Percentiles rank a stretch among this genome's conserved stretches.
These are phyloP conservation scores for Spizella passerina DNA, from an alignment of 2,797 vertebrate genomes.

Conservation along the genomic window DNA sequence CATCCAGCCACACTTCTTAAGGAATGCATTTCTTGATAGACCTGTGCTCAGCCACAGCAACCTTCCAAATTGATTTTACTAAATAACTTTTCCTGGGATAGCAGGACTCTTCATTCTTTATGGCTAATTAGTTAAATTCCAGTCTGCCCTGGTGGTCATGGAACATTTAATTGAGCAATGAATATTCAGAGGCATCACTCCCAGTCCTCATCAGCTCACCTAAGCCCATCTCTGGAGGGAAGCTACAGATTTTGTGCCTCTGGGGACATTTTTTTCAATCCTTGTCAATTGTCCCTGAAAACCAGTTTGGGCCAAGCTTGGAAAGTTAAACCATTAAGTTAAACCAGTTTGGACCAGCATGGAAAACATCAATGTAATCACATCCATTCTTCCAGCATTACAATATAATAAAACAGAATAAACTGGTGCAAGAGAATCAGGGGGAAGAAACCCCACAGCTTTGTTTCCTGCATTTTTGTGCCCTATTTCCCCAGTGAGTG, in stretches of 20 bases:
- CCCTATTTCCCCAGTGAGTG: not conserved
- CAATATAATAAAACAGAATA: not conserved
- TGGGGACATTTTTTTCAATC: not conserved
- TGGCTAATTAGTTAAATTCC: not conserved
- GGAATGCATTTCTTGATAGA: not conserved
- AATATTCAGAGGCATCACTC: not conserved
- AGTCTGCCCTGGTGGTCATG: not conserved
- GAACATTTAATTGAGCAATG: not conserved
- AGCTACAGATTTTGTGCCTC: not conserved
- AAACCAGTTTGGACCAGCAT: not conserved
- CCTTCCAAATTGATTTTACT: not conserved
- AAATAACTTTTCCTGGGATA: not conserved
- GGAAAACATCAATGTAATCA: not conserved
- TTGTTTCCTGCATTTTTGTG: not conserved
- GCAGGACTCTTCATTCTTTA: not conserved
- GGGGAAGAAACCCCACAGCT: not conserved
- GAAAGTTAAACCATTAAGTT: not conserved
- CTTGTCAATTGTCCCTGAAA: not conserved
- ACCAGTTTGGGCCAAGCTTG: not conserved
- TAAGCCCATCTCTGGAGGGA: not conserved
- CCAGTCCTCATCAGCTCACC: not conserved
- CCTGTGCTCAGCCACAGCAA: not conserved
- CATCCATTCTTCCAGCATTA: not conserved
- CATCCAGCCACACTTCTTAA: accelerated
- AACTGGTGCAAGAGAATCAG: not conserved